These are phyloP conservation scores for Typhlichthys eigenmanni DNA, from an alignment of 2,797 vertebrate species.

Conservation along the genomic window DNA sequence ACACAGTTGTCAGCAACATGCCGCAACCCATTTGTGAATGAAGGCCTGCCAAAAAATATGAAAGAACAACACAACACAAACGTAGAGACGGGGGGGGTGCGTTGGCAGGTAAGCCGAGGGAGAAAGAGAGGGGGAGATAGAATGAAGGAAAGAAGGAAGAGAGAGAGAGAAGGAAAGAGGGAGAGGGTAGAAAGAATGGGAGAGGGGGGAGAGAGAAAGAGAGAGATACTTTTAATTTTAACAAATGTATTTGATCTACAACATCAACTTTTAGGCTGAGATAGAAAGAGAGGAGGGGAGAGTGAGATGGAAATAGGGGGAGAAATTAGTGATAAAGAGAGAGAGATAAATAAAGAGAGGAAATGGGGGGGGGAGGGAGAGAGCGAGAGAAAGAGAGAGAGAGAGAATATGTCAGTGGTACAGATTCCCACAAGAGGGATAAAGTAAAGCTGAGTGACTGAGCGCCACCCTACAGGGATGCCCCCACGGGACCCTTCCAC, in stretches of 20 bases:
- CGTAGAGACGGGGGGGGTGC: constrained; percentile 63
- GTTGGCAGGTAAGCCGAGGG: constrained; percentile 69
- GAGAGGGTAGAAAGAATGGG: constrained; percentile 79
- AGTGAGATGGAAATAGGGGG: constrained; percentile 51
- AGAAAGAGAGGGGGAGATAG: constrained; percentile 42
- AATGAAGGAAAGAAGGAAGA: constrained; percentile 41
- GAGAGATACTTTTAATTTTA: not conserved
- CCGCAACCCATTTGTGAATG: constrained; percentile 68
- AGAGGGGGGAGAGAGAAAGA: constrained; percentile 79
- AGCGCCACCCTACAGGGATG: constrained; percentile 67
- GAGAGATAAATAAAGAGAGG: not conserved
- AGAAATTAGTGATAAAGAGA: constrained; percentile 45
- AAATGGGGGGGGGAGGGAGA: constrained; percentile 68
- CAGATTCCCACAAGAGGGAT: constrained; percentile 89
- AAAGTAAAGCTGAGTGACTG: constrained; percentile 91
- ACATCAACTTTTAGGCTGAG: constrained; percentile 10
- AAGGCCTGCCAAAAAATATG: constrained; percentile 52
- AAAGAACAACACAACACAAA: constrained; percentile 48
- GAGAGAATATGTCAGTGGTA: constrained; percentile 57
- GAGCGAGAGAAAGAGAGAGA: constrained; percentile 79
- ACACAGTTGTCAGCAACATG: constrained; percentile 65
- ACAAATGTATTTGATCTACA: too few relatives aligned
- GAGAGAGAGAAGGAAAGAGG: constrained; percentile 82
- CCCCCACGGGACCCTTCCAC: constrained; percentile 73
- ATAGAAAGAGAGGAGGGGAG: constrained; percentile 38